These are phyloP conservation scores for Atta cephalotes DNA, from an alignment of 1,140 invertebrate species.

Conservation along the genomic window DNA sequence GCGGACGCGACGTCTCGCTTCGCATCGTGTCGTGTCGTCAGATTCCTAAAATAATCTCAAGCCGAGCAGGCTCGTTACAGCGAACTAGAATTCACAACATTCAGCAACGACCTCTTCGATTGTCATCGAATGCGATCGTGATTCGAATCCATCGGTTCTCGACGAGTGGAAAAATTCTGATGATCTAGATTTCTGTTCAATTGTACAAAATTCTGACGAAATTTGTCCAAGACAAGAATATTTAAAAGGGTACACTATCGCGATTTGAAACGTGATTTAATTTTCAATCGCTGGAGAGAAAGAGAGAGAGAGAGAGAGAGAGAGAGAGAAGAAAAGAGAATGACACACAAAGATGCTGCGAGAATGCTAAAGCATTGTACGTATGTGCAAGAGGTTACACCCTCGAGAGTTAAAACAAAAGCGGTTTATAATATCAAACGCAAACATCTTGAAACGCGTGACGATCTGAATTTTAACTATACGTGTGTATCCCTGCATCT, in stretches of 20 bases:
- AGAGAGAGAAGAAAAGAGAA: background rate
- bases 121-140: background rate
- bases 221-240: background rate
- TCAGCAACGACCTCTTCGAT: conserved; percentile 13
- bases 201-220: background rate
- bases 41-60: conserved; percentile 66
- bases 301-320: too few species aligned
- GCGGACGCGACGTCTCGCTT: conserved; percentile 46
- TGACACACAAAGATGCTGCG: background rate
- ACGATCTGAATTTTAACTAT: conserved; percentile 52
- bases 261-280: conserved; percentile 12
- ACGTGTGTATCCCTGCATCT: conserved; percentile 1
- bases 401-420: conserved; percentile 10
- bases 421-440: conserved; percentile 50
- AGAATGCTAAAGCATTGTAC: conserved; percentile 22
- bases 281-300: background rate
- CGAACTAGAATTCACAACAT: conserved; percentile 12
- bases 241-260: background rate
- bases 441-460: conserved; percentile 43
- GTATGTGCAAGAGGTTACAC: background rate
- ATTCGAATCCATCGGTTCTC: background rate
- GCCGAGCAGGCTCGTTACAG: conserved; percentile 25
- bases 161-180: background rate
- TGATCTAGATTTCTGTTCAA: background rate
- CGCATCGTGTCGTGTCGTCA: conserved; percentile 58